phyloP scores from a whole-genome alignment of 2,888 invertebrate species.

The Tyria jacobaeae region DNA sequence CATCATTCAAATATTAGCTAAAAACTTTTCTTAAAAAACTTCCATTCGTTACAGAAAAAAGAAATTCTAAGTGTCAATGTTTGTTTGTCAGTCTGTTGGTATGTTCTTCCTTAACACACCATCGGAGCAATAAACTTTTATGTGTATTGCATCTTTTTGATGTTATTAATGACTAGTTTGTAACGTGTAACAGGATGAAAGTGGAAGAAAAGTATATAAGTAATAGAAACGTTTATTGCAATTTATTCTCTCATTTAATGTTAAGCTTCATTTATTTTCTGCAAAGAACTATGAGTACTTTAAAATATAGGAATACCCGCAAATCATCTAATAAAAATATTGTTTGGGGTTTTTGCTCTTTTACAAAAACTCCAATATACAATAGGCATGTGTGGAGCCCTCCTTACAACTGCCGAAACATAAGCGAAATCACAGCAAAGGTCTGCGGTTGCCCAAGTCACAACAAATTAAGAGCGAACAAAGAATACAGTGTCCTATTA shows the following conservation, averaged over 20 bases:
- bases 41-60: no score
- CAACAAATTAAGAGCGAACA: conserved; percentile 68
- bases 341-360: not conserved
- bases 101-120: not conserved
- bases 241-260: not conserved
- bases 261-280: no score
- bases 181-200: no score
- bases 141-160: not conserved
- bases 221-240: not conserved
- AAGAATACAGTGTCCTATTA: conserved; percentile 74
- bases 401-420: not conserved
- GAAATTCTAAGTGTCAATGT: no score
- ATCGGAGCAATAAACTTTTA: not conserved
- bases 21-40: no score
- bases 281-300: no score
- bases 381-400: not conserved
- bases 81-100: not conserved
- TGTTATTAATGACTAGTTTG: not conserved
- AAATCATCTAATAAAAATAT: not conserved
- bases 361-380: not conserved
- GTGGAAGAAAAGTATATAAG: no score
- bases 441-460: conserved; percentile 44
- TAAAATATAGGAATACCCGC: no score
- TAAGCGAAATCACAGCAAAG: conserved; percentile 39
- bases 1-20: not conserved